These are phyloP conservation scores for Drosophila kohkoa DNA, from an alignment of 1,140 invertebrate species.

Conservation along the genomic window DNA sequence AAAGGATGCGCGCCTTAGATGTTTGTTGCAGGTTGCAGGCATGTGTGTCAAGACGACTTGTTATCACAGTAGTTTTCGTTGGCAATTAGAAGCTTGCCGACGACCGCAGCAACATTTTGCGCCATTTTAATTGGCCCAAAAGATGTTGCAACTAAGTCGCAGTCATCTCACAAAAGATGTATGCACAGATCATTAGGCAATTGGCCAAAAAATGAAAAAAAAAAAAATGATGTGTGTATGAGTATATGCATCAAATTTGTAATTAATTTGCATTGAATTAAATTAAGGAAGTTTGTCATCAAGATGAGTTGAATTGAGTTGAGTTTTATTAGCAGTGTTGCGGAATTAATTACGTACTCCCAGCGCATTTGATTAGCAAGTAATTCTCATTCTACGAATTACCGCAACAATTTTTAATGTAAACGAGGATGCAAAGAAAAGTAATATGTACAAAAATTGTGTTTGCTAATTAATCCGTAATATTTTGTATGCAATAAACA, in stretches of 20 bases:
- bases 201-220: conserved; percentile 44
- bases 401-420: conserved; percentile 2
- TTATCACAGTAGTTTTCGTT: conserved; percentile 44
- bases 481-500: too few relatives aligned
- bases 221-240: not conserved
- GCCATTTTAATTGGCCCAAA: conserved; percentile 68
- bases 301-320: not conserved
- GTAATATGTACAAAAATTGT: not conserved
- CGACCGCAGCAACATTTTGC: conserved; percentile 26
- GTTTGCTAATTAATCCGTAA: too few relatives aligned
- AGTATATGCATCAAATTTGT: conserved; percentile 1
- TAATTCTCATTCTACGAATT: conserved; percentile 18
- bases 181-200: conserved; percentile 68
- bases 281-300: conserved; percentile 19
- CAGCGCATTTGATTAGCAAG: conserved; percentile 18
- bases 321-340: conserved; percentile 4
- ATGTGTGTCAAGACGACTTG: conserved; percentile 41
- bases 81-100: conserved; percentile 66
- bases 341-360: conserved; percentile 1
- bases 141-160: not conserved
- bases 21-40: not conserved
- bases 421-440: not conserved
- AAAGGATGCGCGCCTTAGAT: conserved; percentile 3
- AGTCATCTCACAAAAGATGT: conserved; percentile 1
- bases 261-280: conserved; percentile 9